These are phyloP conservation scores for Gallinago paraguaiae DNA, from an alignment of 2,113 vertebrate genomes.

Conservation along the genomic window DNA sequence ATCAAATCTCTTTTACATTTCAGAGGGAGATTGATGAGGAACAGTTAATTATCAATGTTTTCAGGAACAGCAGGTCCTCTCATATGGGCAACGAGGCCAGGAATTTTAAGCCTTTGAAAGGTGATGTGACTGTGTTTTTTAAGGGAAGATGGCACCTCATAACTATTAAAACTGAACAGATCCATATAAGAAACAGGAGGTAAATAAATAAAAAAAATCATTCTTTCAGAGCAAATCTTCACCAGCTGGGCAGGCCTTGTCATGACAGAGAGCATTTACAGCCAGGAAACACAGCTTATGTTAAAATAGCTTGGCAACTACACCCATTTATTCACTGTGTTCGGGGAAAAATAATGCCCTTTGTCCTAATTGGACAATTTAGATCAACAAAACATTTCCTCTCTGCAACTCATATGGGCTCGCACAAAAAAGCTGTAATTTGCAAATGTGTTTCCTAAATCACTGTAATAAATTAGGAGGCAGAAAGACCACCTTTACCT, in stretches of 20 bases:
- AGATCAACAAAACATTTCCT: background rate
- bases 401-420: background rate
- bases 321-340: background rate
- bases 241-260: background rate
- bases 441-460: background rate
- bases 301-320: conserved; percentile 4
- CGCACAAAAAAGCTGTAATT: background rate
- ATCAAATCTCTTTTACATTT: background rate
- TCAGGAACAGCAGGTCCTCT: background rate
- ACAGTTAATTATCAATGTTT: background rate
- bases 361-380: background rate
- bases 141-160: background rate
- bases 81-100: background rate
- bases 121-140: background rate
- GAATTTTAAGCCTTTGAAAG: background rate
- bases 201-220: background rate
- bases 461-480: background rate
- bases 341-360: background rate
- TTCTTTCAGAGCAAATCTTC: background rate
- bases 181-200: background rate
- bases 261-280: background rate
- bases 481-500: background rate
- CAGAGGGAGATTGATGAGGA: background rate
- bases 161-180: background rate
- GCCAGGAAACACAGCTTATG: background rate